Base-by-base conservation (phyloP, 2,113 vertebrate genomes). In the Nyctibius bracteatus region DNA sequence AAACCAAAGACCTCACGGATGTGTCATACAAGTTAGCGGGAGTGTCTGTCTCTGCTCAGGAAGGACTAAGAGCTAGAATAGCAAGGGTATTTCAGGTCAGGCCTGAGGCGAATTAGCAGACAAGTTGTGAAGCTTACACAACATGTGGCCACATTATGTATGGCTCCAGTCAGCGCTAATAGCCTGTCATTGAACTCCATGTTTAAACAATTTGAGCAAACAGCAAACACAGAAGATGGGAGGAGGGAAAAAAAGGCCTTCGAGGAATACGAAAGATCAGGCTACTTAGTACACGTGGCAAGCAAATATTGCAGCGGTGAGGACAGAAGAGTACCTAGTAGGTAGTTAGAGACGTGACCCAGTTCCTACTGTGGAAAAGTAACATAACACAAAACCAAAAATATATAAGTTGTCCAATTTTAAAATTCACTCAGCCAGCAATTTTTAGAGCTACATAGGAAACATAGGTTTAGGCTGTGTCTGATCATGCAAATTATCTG, bases 131-230 rank as follows among this genome's bases (percentile, higher is more conserved):
- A 94, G 95, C 96, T 96, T 95, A 94, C 95, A 94, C 96, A 96
- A 96, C 94, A 96, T 96, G 96, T 96, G 95, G 95, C 86, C 94
- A 94, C 94, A 96, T 95, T 96, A 95, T 97, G 94, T 89, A 92
- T 94, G 94, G 92, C 83, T 96, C 92, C 88, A 94, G 94, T 91
- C 90, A 94, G 94, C 33, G 18, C 83, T 96, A 96, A 97, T 87
- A 96, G 95, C 96, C 92, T 96, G 95, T 96, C 95, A 96, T 81
- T 89, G 95, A 96, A 86, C 88, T 91, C 83, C 91, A 96, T 92
- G 73, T 96, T 97, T 94, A 97, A 96, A 94, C 95, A 95, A 94
- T 97, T 94, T 97, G 94, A 97, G 91, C 90, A 95, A 96, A 96
- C 80, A 95, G 95, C 92, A 96, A 96, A 96, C 91, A 95, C 73